phyloP scores from a whole-genome alignment of 2,888 invertebrate species.

The Liopterus haemorrhoidalis region DNA sequence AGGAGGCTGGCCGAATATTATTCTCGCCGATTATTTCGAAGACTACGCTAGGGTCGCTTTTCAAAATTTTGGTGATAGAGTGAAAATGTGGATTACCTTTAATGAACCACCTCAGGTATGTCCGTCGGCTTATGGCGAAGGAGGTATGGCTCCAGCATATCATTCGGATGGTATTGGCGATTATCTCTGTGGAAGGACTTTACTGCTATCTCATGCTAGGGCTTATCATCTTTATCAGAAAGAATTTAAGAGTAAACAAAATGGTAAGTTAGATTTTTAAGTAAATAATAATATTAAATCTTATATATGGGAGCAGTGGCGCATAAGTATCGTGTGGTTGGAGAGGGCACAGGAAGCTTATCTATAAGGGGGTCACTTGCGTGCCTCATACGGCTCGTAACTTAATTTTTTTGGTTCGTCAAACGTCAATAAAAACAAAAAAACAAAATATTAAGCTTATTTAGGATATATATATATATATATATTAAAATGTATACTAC shows the following conservation, averaged over 20 bases:
- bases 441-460: too few species aligned
- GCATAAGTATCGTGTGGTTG: too few species aligned
- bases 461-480: too few species aligned
- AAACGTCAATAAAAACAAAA: too few species aligned
- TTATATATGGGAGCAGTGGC: neutral
- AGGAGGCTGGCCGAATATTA: conserved; percentile 53
- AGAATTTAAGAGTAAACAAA: conserved; percentile 52
- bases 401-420: too few species aligned
- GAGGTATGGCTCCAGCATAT: conserved; percentile 50
- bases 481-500: too few species aligned
- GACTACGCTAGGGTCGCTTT: conserved; percentile 54
- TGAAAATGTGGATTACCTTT: conserved; percentile 62
- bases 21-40: conserved; percentile 51
- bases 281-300: neutral
- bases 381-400: too few species aligned
- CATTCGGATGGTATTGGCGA: conserved; percentile 54
- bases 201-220: conserved; percentile 62
- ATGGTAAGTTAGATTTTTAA: conserved; percentile 43
- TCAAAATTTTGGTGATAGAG: conserved; percentile 51
- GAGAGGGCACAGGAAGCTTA: too few species aligned
- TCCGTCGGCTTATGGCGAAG: conserved; percentile 50
- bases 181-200: conserved; percentile 59
- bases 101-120: conserved; percentile 60
- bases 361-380: too few species aligned
- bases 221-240: conserved; percentile 59